Evolutionary conservation across 2,888 invertebrate genomes (phyloP).

Genomic region (Acrobasis repandana): DNA sequence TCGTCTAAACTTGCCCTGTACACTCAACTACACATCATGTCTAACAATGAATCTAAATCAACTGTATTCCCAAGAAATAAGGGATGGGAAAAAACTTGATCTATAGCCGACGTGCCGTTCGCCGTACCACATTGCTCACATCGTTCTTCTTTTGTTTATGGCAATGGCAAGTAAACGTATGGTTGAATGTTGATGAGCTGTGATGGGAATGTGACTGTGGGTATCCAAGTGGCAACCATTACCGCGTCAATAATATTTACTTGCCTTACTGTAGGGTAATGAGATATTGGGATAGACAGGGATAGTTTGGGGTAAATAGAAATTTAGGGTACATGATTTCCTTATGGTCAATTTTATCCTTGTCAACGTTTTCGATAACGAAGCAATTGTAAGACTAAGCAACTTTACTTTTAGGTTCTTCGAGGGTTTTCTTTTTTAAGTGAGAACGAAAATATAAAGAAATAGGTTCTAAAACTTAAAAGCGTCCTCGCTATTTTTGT

Average conservation of each 20-base stretch:
- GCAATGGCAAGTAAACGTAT: not conserved
- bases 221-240: not conserved
- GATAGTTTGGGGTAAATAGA: too few species aligned
- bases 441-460: too few species aligned
- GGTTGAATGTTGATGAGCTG: constrained; percentile 1
- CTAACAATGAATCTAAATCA: not conserved
- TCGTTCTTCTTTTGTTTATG: not conserved
- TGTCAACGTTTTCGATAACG: too few species aligned
- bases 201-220: too few species aligned
- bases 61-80: not conserved
- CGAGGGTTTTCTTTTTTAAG: too few species aligned
- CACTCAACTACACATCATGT: not conserved
- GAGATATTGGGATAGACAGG: too few species aligned
- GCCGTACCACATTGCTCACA: not conserved
- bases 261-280: not conserved
- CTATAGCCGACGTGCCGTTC: not conserved
- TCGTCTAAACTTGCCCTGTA: constrained; percentile 11
- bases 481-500: too few species aligned
- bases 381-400: too few species aligned
- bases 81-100: not conserved
- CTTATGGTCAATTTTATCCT: too few species aligned
- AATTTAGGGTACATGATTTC: too few species aligned
- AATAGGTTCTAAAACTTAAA: too few species aligned
- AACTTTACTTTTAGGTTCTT: too few species aligned
- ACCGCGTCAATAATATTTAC: not conserved